Conservation (phyloP, 2,888 invertebrate species). For the Orthosia cruda region DNA sequence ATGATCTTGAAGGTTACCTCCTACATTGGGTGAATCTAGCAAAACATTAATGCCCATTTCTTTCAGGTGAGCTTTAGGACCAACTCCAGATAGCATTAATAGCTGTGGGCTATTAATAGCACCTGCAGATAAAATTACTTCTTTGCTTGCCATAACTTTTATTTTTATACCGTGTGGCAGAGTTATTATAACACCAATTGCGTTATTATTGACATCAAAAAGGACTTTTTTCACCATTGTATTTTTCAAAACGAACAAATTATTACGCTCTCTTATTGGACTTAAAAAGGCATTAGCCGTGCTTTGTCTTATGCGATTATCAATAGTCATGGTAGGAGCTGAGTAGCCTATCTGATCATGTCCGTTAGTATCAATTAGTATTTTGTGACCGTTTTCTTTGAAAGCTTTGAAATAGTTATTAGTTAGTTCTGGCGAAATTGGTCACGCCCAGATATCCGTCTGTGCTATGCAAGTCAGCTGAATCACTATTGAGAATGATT, state of each 20-base stretch:
- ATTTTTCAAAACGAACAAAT: slow-evolving; percentile 57
- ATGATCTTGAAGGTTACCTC: no score
- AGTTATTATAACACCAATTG: slow-evolving; percentile 71
- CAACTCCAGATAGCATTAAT: no score
- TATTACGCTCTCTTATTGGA: slow-evolving; percentile 66
- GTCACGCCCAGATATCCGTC: no score
- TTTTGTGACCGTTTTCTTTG: slow-evolving; percentile 1
- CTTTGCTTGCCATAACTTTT: no score
- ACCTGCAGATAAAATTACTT: no score
- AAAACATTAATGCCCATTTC: no score
- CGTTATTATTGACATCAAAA: slow-evolving; percentile 65
- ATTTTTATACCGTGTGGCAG: slow-evolving; percentile 29
- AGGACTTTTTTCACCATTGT: slow-evolving; percentile 71
- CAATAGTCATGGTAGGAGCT: no score
- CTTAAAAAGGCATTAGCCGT: slow-evolving; percentile 70
- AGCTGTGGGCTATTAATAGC: no score
- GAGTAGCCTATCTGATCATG: slow-evolving; percentile 70
- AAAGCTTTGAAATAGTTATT: no score
- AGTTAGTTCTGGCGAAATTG: no score
- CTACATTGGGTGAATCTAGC: no score
- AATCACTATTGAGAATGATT: slow-evolving; percentile 66
- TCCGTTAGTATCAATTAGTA: slow-evolving; percentile 71
- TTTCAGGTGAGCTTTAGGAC: no score
- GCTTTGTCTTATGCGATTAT: slow-evolving; percentile 3
- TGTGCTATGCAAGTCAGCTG: slow-evolving; percentile 72